Percentiles rank a stretch among this genome's conserved stretches.
These are phyloP conservation scores for Dermolepida albohirtum DNA, from an alignment of 2,888 invertebrate species.

Conservation along the genomic window DNA sequence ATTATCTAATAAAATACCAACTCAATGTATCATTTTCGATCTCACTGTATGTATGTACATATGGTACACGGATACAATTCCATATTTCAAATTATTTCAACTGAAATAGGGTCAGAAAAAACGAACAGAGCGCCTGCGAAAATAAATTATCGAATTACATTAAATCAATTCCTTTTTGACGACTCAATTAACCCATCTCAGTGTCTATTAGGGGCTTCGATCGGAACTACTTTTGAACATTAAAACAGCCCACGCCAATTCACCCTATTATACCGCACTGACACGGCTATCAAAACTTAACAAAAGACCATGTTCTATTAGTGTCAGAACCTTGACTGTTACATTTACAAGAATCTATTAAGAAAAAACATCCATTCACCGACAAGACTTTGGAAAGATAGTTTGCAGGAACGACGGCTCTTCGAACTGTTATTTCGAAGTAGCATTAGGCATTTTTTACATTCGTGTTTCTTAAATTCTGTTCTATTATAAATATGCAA, in stretches of 20 bases:
- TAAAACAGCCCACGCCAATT: slow-evolving; percentile 49
- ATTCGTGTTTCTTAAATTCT: no score
- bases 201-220: slow-evolving; percentile 43
- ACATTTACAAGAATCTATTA: slow-evolving; percentile 18
- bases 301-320: slow-evolving; percentile 47
- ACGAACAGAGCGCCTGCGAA: slow-evolving; percentile 16
- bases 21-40: no score
- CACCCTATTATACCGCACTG: slow-evolving; percentile 43
- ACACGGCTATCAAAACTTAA: slow-evolving; percentile 49
- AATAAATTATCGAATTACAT: slow-evolving; percentile 36
- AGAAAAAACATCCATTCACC: not conserved
- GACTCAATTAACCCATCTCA: slow-evolving; percentile 43
- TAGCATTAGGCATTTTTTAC: not conserved
- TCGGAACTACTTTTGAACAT: slow-evolving; percentile 45
- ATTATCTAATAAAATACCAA: no score
- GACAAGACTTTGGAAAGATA: not conserved
- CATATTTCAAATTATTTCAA: not conserved
- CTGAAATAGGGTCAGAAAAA: no score
- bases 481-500: no score
- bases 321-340: slow-evolving; percentile 37
- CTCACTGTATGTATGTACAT: no score
- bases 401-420: not conserved
- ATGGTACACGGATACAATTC: no score
- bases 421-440: not conserved
- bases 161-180: slow-evolving; percentile 41